phyloP scores from a whole-genome alignment of 2,113 vertebrate genomes.

The Entomyzon cyanotis region DNA sequence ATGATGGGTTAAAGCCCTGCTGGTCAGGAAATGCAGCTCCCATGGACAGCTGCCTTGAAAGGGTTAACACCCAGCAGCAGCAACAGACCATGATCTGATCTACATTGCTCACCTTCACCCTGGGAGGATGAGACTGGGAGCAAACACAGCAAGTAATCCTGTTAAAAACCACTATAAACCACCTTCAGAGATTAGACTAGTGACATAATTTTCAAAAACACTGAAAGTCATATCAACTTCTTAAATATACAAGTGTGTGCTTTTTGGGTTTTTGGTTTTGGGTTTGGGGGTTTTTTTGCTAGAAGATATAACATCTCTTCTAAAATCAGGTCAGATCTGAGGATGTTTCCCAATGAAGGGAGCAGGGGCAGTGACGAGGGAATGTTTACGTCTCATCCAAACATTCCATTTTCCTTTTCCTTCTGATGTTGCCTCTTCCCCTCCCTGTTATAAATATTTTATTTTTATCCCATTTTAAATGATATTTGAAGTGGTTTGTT shows the following conservation, averaged over 20 bases:
- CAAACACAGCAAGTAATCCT: fast-evolving
- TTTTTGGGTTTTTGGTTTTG: too few species aligned
- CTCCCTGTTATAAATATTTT: neutral
- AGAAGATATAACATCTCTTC: neutral
- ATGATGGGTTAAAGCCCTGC: neutral
- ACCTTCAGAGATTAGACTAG: neutral
- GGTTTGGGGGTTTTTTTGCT: neutral
- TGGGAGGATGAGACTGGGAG: neutral
- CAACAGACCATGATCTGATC: fast-evolving
- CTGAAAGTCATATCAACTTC: neutral
- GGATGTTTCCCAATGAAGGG: neutral
- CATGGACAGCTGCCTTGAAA: neutral
- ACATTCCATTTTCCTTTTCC: neutral
- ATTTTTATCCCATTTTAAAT: neutral
- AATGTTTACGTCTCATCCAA: neutral
- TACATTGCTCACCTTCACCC: neutral
- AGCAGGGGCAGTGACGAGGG: neutral
- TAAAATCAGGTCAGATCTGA: neutral
- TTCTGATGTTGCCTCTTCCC: neutral
- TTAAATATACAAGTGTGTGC: neutral
- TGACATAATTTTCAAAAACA: neutral
- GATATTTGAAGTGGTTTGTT: neutral
- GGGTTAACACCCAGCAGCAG: neutral
- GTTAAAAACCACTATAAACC: neutral
- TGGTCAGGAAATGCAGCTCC: neutral